Base-by-base conservation (phyloP, 2,797 vertebrate species). In the Neosalanx taihuensis region DNA sequence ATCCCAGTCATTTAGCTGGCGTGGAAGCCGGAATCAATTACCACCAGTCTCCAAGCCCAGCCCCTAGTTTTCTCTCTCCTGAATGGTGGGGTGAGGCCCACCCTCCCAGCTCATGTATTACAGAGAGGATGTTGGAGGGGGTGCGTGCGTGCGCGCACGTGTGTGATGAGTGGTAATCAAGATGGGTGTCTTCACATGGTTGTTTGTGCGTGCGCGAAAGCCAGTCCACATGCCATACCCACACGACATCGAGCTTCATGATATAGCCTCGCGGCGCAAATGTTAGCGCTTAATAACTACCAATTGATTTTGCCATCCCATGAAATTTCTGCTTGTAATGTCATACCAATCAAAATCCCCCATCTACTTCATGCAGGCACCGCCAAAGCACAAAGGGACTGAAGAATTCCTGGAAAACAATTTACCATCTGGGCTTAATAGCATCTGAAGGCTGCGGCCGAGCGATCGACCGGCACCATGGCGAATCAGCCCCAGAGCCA, bases 11-110 rank as follows among this genome's bases (percentile, higher is more conserved):
- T 89, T 87, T 83, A 80, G 81, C 71, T 67, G 60, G 79, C 78
- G 78, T 81, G 79, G 80, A 80, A 82, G 79, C 73, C 79, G 78
- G 85, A 90, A 91, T 89, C 86, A 83, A 87, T 89, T 88, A 84
- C 80, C 76, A 71, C 53, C 23, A 73, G 37, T 64, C 46, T 46
- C 63, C 71, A 51, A 51, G 9, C 70, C 61, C 69, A 37, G 51
- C 57, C 64, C 53, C 10, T 46, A 13, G 41, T 13, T 46, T 53
- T 75, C 72, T 67, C 67, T 59, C 72, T 74, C 73, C 77, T 37
- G 26, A 53, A 60, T 61, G 26, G 51, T 23, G 23, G 33, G 64
- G 41, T 26, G 37, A 65, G 37, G 6, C 41, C 64, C 12, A 26
- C 41, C 64, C 41, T 17, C 64, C 37, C 20, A 5, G 33, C 62